Percentiles rank a stretch among this genome's conserved stretches.
Conservation (phyloP, 2,113 vertebrate species). For the Pantherophis guttatus region DNA sequence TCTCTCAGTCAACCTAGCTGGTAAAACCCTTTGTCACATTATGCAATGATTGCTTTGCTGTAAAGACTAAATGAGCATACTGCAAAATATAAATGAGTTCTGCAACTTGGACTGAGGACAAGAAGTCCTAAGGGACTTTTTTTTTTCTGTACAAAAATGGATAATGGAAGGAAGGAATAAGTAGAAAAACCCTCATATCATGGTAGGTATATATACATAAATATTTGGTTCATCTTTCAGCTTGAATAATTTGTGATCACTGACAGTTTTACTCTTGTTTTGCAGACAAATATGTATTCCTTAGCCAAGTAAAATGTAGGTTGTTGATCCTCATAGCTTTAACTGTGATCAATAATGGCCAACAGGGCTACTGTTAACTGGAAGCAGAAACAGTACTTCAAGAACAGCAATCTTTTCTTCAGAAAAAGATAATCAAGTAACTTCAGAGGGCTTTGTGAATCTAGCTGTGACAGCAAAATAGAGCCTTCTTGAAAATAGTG, state of each 20-base stretch:
- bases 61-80: not conserved
- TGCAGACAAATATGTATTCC: not conserved
- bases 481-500: constrained; percentile 21
- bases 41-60: not conserved
- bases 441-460: constrained; percentile 23
- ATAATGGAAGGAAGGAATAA: not conserved
- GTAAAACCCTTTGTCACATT: not conserved
- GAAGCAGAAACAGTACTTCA: constrained; percentile 1
- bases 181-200: not conserved
- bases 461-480: constrained; percentile 31
- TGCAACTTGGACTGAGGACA: not conserved
- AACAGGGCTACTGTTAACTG: constrained; percentile 7
- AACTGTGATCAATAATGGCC: constrained; percentile 14
- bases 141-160: not conserved
- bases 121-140: not conserved
- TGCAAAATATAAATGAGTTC: not conserved
- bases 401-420: constrained; percentile 2
- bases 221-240: not conserved
- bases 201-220: not conserved
- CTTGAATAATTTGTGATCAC: not conserved
- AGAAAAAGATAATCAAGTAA: constrained; percentile 19
- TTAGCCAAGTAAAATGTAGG: not conserved
- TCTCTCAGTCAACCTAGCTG: not conserved
- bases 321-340: constrained; percentile 2
- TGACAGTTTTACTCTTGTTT: not conserved